Evolutionary conservation across 2,888 invertebrate species (phyloP).

Genomic region (Cataglyphis livida): DNA sequence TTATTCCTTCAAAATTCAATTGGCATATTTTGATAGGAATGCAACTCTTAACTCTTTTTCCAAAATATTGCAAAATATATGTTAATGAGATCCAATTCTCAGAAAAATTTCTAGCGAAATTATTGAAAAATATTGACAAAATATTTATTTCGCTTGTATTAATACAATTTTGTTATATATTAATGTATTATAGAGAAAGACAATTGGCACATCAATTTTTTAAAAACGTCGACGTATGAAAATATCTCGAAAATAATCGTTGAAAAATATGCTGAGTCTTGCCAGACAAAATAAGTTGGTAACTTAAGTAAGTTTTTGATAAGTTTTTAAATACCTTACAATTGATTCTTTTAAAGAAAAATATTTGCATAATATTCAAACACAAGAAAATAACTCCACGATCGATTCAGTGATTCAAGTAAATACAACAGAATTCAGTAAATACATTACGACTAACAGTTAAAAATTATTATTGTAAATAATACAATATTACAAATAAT

Average conservation of each 20-base stretch:
- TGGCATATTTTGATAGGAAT: not conserved
- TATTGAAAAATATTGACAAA: not conserved
- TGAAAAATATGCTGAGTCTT: not conserved
- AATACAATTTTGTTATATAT: not conserved
- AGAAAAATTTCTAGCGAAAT: not conserved
- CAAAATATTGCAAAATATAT: not conserved
- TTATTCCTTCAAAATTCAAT: not conserved
- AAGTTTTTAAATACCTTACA: not conserved
- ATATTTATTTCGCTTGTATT: not conserved
- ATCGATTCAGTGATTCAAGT: not conserved
- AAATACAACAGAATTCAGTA: too few species aligned
- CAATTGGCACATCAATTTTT: not conserved
- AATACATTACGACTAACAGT: not conserved
- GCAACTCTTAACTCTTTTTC: not conserved
- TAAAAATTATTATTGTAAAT: too few species aligned
- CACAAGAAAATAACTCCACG: not conserved
- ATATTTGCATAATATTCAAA: not conserved
- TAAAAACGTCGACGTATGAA: not conserved
- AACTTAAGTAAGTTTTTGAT: not conserved
- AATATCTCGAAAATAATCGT: not conserved
- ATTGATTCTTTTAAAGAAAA: not conserved
- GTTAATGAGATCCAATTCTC: slow-evolving; percentile 13
- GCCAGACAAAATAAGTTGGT: not conserved
- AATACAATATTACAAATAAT: too few species aligned
- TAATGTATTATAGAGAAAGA: not conserved